These are phyloP conservation scores for Trididemnum nubilum DNA, from an alignment of 23 tunicate species.

Conservation along the genomic window DNA sequence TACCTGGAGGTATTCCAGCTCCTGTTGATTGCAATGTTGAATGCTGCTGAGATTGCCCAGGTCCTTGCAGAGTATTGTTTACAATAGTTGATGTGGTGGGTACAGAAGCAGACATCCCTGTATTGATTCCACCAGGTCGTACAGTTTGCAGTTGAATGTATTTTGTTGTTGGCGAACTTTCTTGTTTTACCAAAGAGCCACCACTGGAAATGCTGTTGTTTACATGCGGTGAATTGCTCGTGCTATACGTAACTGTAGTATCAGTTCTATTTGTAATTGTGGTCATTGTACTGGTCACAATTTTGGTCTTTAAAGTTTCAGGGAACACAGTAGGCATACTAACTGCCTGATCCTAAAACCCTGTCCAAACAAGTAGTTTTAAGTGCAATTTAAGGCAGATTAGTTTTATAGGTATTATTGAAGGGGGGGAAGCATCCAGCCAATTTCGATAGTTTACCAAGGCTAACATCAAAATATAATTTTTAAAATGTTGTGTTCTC, in stretches of 20 bases:
- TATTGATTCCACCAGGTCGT: background rate
- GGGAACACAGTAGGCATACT: constrained; percentile 17
- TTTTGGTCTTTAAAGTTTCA: background rate
- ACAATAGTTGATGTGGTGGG: background rate
- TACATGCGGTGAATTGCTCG: constrained; percentile 17
- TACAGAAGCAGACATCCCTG: background rate
- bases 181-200: background rate
- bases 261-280: constrained; percentile 21
- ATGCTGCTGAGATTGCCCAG: background rate
- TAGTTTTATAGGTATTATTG: background rate
- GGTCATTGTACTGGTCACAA: constrained; percentile 32
- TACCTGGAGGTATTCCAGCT: constrained; percentile 15
- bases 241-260: constrained; percentile 20
- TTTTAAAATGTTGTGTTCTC: no score
- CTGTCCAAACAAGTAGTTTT: no score
- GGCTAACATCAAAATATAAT: background rate
- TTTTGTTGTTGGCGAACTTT: constrained; percentile 40
- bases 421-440: no score
- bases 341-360: no score
- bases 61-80: background rate
- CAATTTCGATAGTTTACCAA: no score
- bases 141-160: constrained; percentile 67
- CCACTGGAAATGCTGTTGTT: constrained; percentile 18
- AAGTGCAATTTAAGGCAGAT: background rate
- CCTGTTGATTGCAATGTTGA: background rate